phyloP scores from a whole-genome alignment of 2,797 vertebrate genomes.

The Melanotaenia trifasciata region DNA sequence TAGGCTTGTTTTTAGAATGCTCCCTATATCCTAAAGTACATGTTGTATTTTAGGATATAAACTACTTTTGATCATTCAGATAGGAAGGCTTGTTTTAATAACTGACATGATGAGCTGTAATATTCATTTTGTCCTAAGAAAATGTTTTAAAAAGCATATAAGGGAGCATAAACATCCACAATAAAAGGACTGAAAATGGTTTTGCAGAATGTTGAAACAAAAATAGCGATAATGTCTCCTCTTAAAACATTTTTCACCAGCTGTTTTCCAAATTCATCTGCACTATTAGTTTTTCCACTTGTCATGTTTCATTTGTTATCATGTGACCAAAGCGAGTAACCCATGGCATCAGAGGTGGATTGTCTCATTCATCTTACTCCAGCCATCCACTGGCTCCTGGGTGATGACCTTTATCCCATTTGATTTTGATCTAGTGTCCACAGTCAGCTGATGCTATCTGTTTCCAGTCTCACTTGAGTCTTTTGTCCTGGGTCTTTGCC shows the following conservation, averaged over 20 bases:
- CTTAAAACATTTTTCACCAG: slow-evolving; percentile 5
- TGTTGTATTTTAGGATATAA: not conserved
- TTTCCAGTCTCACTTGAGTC: slow-evolving; percentile 10
- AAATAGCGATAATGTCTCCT: not conserved
- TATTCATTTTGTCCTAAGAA: not conserved
- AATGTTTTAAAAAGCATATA: no score
- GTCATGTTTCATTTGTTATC: slow-evolving; percentile 6
- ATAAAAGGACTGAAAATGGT: not conserved
- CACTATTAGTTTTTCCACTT: not conserved
- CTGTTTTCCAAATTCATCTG: not conserved
- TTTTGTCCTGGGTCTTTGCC: slow-evolving; percentile 35
- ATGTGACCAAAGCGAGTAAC: slow-evolving; percentile 13
- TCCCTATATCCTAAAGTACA: not conserved
- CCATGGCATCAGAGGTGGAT: slow-evolving; percentile 8
- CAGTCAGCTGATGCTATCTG: slow-evolving; percentile 5
- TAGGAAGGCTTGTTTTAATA: not conserved
- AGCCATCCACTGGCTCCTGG: slow-evolving; percentile 12
- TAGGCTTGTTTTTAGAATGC: not conserved
- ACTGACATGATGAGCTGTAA: not conserved
- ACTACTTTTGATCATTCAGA: not conserved
- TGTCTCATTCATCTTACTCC: slow-evolving; percentile 28
- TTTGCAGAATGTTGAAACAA: not conserved
- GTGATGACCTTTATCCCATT: slow-evolving; percentile 36
- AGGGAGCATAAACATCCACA: not conserved
- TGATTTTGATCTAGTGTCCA: slow-evolving; percentile 21